These are phyloP conservation scores for Gasteruption jaculator DNA, from an alignment of 2,888 invertebrate genomes.

Conservation along the genomic window DNA sequence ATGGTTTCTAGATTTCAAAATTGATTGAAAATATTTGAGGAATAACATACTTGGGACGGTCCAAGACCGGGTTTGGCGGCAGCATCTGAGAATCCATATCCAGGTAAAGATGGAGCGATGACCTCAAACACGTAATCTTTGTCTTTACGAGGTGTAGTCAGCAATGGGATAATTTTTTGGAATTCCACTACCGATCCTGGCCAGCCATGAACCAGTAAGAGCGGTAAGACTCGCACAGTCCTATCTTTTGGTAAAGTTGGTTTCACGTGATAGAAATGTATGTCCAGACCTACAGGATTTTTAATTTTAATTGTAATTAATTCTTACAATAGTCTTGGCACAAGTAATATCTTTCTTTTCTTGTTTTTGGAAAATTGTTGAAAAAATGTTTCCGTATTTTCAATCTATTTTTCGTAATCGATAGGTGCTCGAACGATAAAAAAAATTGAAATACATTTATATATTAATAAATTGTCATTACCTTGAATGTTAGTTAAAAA, in stretches of 20 bases:
- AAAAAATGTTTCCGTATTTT: too few species aligned
- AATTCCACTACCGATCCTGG: slow-evolving; percentile 81
- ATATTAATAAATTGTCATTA: slow-evolving; percentile 7
- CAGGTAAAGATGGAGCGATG: slow-evolving; percentile 65
- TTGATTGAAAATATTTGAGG: not conserved
- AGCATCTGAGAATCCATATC: slow-evolving; percentile 65
- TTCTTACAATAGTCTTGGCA: too few species aligned
- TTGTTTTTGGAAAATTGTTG: too few species aligned
- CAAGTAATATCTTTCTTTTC: too few species aligned
- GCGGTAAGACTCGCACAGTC: slow-evolving; percentile 58
- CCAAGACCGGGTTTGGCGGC: slow-evolving; percentile 53
- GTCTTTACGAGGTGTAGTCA: slow-evolving; percentile 55
- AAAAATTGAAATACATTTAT: not conserved
- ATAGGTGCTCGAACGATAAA: not conserved
- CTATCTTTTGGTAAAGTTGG: slow-evolving; percentile 50
- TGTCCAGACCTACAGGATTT: slow-evolving; percentile 55
- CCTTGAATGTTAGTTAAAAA: slow-evolving; percentile 75
- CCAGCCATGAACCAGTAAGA: slow-evolving; percentile 80
- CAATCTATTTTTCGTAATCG: too few species aligned
- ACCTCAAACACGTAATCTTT: slow-evolving; percentile 65
- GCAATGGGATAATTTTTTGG: slow-evolving; percentile 67
- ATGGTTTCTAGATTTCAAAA: not conserved
- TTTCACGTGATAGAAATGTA: slow-evolving; percentile 73
- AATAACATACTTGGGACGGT: slow-evolving; percentile 31
- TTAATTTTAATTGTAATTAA: not conserved